These are phyloP conservation scores for Dinocampus coccinellae DNA, from an alignment of 2,888 invertebrate species.

Conservation along the genomic window DNA sequence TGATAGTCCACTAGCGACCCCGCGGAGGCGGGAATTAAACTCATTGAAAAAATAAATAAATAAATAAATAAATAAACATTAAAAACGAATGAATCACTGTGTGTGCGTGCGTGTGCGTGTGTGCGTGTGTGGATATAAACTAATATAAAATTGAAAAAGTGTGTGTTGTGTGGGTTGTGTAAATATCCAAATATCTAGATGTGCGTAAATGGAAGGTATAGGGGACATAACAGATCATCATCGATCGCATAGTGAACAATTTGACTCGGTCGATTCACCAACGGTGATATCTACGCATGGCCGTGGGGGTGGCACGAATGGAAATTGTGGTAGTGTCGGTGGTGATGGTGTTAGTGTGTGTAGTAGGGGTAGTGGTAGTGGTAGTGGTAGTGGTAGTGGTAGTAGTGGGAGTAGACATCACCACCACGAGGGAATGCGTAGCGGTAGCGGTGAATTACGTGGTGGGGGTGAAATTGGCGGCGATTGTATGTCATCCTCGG, in stretches of 20 bases:
- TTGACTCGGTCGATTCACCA: constrained; percentile 70
- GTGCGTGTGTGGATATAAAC: not conserved
- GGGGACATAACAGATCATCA: constrained; percentile 70
- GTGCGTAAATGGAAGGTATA: constrained; percentile 70
- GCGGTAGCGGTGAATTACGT: constrained; percentile 46
- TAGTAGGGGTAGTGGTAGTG: constrained; percentile 26
- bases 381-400: constrained; percentile 40
- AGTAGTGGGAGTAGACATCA: constrained; percentile 50
- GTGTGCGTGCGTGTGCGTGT: not conserved
- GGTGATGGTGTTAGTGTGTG: constrained; percentile 33
- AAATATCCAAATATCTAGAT: constrained; percentile 58
- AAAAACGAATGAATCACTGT: no score
- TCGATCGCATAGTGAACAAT: constrained; percentile 69
- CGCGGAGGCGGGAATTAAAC: not conserved
- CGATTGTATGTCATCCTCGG: constrained; percentile 69
- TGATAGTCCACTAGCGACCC: not conserved
- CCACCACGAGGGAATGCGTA: constrained; percentile 38
- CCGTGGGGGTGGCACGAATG: constrained; percentile 65
- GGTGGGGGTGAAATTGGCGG: constrained; percentile 58
- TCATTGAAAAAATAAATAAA: not conserved
- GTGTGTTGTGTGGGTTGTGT: not conserved
- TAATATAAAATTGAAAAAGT: not conserved
- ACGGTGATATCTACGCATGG: constrained; percentile 67
- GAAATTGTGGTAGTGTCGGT: constrained; percentile 50
- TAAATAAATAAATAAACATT: not conserved